phyloP scores from a whole-genome alignment of 2,888 invertebrate species.

The Hydropsyche betteni region DNA sequence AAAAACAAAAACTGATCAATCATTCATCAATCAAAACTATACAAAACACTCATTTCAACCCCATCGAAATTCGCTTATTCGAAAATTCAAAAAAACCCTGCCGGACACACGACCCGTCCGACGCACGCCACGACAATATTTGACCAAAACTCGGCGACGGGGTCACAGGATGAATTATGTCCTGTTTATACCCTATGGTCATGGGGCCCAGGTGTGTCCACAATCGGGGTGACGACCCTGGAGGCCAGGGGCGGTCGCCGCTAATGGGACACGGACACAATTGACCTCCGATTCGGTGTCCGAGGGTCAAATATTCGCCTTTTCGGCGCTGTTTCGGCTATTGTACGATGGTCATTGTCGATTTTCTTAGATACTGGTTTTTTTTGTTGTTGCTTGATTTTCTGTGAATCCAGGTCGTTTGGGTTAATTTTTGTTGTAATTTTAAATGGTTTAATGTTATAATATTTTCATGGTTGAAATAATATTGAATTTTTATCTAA shows the following conservation, averaged over 20 bases:
- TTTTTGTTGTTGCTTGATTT: slow-evolving; percentile 2
- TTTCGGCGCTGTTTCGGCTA: too few relatives aligned
- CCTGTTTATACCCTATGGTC: slow-evolving; percentile 48
- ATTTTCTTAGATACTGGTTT: not conserved
- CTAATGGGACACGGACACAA: slow-evolving; percentile 46
- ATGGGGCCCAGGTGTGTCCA: slow-evolving; percentile 42
- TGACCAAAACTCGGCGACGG: slow-evolving; percentile 50
- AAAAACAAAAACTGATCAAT: too few relatives aligned
- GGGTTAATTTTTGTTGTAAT: not conserved
- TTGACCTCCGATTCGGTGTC: slow-evolving; percentile 38
- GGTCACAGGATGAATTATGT: slow-evolving; percentile 50
- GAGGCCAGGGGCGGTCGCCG: slow-evolving; percentile 46
- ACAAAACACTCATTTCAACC: too few relatives aligned
- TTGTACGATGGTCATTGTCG: too few relatives aligned
- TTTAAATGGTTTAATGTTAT: too few relatives aligned
- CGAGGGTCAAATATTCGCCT: slow-evolving; percentile 32
- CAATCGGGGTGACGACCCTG: slow-evolving; percentile 40
- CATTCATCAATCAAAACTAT: too few relatives aligned
- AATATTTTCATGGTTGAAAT: too few relatives aligned
- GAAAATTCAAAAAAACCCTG: too few relatives aligned
- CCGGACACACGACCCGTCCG: not conserved
- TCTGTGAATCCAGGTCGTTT: not conserved
- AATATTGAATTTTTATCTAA: too few relatives aligned
- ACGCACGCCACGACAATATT: slow-evolving; percentile 44
- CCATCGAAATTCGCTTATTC: too few relatives aligned